phyloP scores from a whole-genome alignment of 2,113 vertebrate species.

The Mus spicilegus region DNA sequence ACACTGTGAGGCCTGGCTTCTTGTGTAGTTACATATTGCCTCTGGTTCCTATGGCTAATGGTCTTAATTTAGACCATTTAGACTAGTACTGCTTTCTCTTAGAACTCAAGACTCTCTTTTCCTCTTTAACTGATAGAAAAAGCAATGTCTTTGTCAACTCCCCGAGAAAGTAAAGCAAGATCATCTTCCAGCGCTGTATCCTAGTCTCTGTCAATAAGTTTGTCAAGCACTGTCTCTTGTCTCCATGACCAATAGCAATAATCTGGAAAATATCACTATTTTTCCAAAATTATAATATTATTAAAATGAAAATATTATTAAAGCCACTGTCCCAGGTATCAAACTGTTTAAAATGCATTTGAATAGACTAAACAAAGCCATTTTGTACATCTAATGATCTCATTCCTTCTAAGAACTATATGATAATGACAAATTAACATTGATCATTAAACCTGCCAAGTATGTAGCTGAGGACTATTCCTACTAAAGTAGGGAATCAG shows the following conservation, averaged over 20 bases:
- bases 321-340: not conserved
- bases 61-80: not conserved
- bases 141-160: not conserved
- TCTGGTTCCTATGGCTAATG: not conserved
- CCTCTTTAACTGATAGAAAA: not conserved
- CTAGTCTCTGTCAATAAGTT: not conserved
- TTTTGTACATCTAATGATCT: not conserved
- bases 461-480: not conserved
- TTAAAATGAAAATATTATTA: not conserved
- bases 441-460: not conserved
- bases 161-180: slow-evolving; percentile 6
- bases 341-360: slow-evolving; percentile 28
- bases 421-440: not conserved
- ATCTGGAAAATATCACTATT: slow-evolving; percentile 7
- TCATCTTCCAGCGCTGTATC: not conserved
- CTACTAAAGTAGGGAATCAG: slow-evolving; percentile 7
- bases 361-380: not conserved
- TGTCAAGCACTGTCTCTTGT: not conserved
- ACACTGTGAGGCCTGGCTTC: not conserved
- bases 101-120: not conserved
- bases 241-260: not conserved
- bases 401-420: not conserved
- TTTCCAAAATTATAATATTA: not conserved
- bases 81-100: not conserved
- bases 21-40: not conserved